Percentiles rank a stretch among this genome's conserved stretches.
These are phyloP conservation scores for Eupithecia exiguata DNA, from an alignment of 2,888 invertebrate genomes.

Conservation along the genomic window DNA sequence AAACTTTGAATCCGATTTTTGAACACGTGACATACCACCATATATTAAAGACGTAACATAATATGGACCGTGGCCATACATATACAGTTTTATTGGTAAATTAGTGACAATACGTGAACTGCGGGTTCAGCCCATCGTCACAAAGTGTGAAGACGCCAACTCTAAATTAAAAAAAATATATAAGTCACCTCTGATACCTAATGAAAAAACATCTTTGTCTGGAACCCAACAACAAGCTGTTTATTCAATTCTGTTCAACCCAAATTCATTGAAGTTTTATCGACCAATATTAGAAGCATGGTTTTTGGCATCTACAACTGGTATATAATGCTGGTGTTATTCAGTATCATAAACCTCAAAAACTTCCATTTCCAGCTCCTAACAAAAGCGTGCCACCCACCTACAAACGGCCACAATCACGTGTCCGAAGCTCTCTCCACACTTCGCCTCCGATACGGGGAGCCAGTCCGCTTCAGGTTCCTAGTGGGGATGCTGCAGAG, in stretches of 20 bases:
- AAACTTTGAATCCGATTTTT: too few relatives aligned
- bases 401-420: slow-evolving; percentile 90
- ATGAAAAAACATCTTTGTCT: too few relatives aligned
- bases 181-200: too few relatives aligned
- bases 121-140: too few relatives aligned
- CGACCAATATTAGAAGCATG: background rate
- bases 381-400: slow-evolving; percentile 91
- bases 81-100: too few relatives aligned
- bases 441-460: slow-evolving; percentile 93
- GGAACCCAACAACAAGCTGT: too few relatives aligned
- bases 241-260: background rate
- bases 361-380: slow-evolving; percentile 84
- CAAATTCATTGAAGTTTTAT: background rate
- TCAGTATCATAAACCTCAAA: background rate
- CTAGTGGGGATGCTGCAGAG: slow-evolving; percentile 94
- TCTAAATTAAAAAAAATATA: too few relatives aligned
- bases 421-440: slow-evolving; percentile 96
- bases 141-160: too few relatives aligned
- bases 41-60: too few relatives aligned
- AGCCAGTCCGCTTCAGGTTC: slow-evolving; percentile 96
- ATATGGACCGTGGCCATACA: too few relatives aligned
- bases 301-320: background rate
- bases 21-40: too few relatives aligned
- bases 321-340: background rate
- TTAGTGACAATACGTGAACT: too few relatives aligned